Conservation (phyloP, 2,888 invertebrate genomes). For the Drosophila austrosaltans region DNA sequence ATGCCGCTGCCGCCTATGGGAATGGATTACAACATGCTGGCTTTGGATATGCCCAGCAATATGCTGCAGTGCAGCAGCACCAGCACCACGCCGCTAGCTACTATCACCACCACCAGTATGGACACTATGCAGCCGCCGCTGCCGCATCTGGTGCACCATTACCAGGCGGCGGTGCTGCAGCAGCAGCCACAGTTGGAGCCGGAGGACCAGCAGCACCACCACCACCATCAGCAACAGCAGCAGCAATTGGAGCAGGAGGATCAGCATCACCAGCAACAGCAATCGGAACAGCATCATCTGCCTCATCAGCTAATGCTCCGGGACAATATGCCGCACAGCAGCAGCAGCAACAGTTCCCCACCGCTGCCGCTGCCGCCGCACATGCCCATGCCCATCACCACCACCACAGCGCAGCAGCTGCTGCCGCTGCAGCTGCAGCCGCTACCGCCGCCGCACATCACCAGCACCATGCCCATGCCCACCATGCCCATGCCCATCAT, state of each 20-base stretch:
- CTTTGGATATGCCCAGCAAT: constrained; percentile 82
- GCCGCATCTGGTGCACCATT: constrained; percentile 72
- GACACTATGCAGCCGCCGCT: constrained; percentile 82
- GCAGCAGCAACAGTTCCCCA: constrained; percentile 84
- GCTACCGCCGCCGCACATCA: constrained; percentile 84
- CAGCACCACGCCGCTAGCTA: constrained; percentile 72
- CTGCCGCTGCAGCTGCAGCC: constrained; percentile 84
- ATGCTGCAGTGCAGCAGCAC: constrained; percentile 68
- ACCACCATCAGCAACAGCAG: constrained; percentile 50
- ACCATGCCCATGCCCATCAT: constrained; percentile 70
- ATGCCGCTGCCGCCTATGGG: constrained; percentile 79
- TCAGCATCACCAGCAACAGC: constrained; percentile 44
- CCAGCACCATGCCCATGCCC: constrained; percentile 73
- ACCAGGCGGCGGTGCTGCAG: constrained; percentile 49
- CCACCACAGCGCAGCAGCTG: constrained; percentile 76
- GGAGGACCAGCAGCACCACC: constrained; percentile 44
- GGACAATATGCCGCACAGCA: constrained; percentile 77
- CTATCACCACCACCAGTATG: constrained; percentile 84
- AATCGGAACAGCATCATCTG: constrained; percentile 39
- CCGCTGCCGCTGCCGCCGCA: constrained; percentile 42
- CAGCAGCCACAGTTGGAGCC: constrained; percentile 61
- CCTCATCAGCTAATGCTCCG: constrained; percentile 41
- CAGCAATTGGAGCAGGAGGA: constrained; percentile 66
- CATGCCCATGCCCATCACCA: constrained; percentile 72
- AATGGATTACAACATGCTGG: constrained; percentile 83